A percentile compares a stretch with the other conserved stretches of the same genome.
These are phyloP conservation scores for Lithophane socia DNA, from an alignment of 2,888 invertebrate species.

Conservation along the genomic window DNA sequence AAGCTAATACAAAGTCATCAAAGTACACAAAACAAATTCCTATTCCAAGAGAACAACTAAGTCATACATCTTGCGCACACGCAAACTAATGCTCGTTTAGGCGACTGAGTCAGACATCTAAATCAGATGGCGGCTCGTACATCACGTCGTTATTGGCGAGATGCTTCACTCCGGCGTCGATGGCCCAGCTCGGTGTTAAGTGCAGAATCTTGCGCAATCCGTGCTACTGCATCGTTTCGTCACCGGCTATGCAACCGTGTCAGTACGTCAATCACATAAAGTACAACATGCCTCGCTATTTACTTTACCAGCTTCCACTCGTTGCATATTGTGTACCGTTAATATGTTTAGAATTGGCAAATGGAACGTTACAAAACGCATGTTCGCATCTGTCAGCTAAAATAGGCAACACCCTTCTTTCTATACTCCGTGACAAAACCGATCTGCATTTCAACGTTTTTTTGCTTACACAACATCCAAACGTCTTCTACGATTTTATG, in stretches of 20 bases:
- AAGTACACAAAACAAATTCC: neutral
- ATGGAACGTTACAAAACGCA: neutral
- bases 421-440: neutral
- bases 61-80: neutral
- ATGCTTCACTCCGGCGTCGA: neutral
- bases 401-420: neutral
- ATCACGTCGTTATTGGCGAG: conserved; percentile 11
- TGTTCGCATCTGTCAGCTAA: neutral
- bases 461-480: neutral
- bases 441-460: neutral
- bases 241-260: neutral
- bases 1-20: neutral
- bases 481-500: neutral
- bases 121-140: neutral
- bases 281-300: neutral
- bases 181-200: conserved; percentile 8
- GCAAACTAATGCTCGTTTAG: neutral
- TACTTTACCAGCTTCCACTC: conserved; percentile 10
- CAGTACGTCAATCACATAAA: conserved; percentile 17
- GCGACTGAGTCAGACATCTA: conserved; percentile 12
- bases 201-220: conserved; percentile 20
- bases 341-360: neutral
- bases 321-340: neutral
- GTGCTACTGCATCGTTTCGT: conserved; percentile 13
- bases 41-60: neutral